Conservation (phyloP, 1,140 invertebrate species). For the Bombus waltoni region DNA sequence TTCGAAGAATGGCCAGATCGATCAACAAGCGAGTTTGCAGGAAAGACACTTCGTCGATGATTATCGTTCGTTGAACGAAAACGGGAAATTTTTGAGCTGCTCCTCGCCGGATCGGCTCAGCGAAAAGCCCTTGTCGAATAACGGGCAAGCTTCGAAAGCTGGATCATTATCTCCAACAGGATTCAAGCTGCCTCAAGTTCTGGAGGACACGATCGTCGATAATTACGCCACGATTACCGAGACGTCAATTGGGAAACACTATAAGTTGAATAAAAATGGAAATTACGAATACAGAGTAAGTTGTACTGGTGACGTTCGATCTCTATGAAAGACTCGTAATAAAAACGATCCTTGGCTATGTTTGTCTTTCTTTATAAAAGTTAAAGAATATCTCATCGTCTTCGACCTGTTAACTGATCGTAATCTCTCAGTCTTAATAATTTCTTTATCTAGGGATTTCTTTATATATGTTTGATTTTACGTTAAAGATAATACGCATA, state of each 20-base stretch:
- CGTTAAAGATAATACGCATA: no score
- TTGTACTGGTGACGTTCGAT: no score
- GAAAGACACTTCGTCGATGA: slow-evolving; percentile 3
- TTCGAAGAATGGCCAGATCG: not conserved
- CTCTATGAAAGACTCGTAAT: not conserved
- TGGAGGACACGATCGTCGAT: not conserved
- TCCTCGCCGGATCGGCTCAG: not conserved
- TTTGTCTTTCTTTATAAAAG: not conserved
- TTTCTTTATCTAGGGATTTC: no score
- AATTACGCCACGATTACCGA: not conserved
- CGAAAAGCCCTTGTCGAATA: not conserved
- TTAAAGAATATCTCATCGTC: not conserved
- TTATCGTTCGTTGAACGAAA: slow-evolving; percentile 1
- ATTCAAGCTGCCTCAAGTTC: not conserved
- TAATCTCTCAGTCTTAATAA: no score
- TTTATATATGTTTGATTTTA: no score
- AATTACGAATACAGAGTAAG: slow-evolving; percentile 12
- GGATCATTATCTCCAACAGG: not conserved
- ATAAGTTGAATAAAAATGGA: not conserved
- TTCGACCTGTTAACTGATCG: not conserved
- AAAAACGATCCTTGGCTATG: not conserved
- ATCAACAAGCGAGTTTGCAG: not conserved
- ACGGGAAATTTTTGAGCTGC: slow-evolving; percentile 23
- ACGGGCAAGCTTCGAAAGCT: not conserved
- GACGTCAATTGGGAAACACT: not conserved